Conservation (phyloP, 2,113 vertebrate species). For the Nipponia nippon region DNA sequence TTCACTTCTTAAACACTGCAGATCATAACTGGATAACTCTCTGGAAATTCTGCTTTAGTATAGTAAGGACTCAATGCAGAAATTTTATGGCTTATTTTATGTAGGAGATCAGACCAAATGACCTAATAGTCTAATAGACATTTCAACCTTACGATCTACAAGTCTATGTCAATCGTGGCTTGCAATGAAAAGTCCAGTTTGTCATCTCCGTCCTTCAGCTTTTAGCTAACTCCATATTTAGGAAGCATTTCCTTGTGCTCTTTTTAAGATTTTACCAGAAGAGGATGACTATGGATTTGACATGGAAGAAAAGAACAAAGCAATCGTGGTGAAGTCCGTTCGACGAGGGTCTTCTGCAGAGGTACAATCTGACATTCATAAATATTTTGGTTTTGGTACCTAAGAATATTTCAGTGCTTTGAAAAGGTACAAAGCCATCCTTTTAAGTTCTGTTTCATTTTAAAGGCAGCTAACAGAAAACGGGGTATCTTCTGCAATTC, state of each 20-base stretch:
- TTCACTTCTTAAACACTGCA: neutral
- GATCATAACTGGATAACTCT: neutral
- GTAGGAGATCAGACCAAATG: neutral
- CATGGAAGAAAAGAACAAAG: slow-evolving; percentile 96
- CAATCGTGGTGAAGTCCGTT: slow-evolving; percentile 90
- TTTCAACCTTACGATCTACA: neutral
- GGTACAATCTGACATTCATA: slow-evolving; percentile 69
- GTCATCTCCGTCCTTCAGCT: neutral
- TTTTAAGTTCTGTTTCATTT: neutral
- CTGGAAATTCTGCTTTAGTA: neutral
- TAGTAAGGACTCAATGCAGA: neutral
- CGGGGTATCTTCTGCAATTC: neutral
- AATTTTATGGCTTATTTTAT: neutral
- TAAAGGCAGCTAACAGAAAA: neutral
- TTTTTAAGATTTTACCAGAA: slow-evolving; percentile 87
- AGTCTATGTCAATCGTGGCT: neutral
- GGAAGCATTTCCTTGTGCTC: neutral
- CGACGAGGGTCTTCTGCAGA: slow-evolving; percentile 90
- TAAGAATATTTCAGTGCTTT: neutral
- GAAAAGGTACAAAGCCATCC: neutral
- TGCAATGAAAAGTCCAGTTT: neutral
- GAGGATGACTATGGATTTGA: slow-evolving; percentile 97
- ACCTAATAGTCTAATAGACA: neutral
- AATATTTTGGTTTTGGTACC: neutral
- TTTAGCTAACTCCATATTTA: neutral